Evolutionary conservation across 92 coral and sea anemone species (phyloP).

Genomic region (Parazoanthus atlanticus): DNA sequence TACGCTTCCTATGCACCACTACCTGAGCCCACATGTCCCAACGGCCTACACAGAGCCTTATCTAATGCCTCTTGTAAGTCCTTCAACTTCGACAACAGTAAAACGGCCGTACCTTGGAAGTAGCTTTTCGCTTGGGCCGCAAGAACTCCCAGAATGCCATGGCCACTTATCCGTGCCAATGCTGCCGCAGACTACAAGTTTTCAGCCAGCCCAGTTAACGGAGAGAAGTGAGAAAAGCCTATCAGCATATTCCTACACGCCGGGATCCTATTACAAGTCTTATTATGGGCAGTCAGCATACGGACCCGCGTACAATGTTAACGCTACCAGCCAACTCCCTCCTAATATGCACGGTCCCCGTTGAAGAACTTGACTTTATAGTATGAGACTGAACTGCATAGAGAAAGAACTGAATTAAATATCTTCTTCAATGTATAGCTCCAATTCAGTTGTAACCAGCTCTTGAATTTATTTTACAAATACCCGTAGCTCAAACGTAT

Average conservation of each 20-base stretch:
- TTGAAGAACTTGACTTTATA: slow-evolving; percentile 28
- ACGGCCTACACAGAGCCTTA: slow-evolving; percentile 79
- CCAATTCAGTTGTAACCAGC: slow-evolving; percentile 20
- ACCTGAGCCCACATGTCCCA: slow-evolving; percentile 82
- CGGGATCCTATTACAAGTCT: slow-evolving; percentile 79
- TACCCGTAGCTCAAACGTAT: not conserved
- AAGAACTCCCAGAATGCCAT: slow-evolving; percentile 63
- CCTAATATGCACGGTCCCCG: slow-evolving; percentile 47
- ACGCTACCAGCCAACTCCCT: slow-evolving; percentile 54
- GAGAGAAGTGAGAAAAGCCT: slow-evolving; percentile 68
- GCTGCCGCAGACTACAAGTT: slow-evolving; percentile 68
- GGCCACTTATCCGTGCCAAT: slow-evolving; percentile 76
- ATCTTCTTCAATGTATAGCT: not conserved
- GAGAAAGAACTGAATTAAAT: slow-evolving; percentile 34
- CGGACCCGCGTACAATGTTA: slow-evolving; percentile 21
- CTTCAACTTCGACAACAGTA: slow-evolving; percentile 59
- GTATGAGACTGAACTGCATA: not conserved
- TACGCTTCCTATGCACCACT: slow-evolving; percentile 83
- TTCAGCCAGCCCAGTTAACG: slow-evolving; percentile 62
- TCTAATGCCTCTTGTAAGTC: slow-evolving; percentile 74
- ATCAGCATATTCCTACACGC: slow-evolving; percentile 58
- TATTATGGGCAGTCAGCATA: slow-evolving; percentile 51
- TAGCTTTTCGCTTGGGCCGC: slow-evolving; percentile 47
- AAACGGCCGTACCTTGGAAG: slow-evolving; percentile 66
- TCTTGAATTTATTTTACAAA: not conserved